phyloP scores from a whole-genome alignment of 1,140 invertebrate genomes.

The Colletes latitarsis region DNA sequence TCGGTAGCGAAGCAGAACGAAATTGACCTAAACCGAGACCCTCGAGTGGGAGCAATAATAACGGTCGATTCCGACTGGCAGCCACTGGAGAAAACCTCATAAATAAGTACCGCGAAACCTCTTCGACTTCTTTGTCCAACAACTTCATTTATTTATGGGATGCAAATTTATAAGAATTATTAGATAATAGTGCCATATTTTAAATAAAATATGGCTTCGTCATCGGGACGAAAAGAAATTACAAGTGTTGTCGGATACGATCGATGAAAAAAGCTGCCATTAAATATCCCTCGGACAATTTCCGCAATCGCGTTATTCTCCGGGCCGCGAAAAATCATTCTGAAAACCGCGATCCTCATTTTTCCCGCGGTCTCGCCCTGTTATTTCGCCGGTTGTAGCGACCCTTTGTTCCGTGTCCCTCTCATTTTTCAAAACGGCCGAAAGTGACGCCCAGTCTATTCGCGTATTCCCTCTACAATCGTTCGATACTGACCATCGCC shows the following conservation, averaged over 20 bases:
- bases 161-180: too few relatives aligned
- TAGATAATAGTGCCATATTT: too few relatives aligned
- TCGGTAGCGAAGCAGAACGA: background rate
- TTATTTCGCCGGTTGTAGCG: background rate
- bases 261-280: background rate
- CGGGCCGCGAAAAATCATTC: background rate
- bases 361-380: background rate
- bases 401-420: background rate
- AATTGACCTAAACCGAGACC: background rate
- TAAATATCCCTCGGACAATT: background rate
- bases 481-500: conserved; percentile 29
- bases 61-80: too few relatives aligned
- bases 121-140: too few relatives aligned
- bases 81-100: too few relatives aligned
- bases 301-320: background rate
- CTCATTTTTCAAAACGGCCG: background rate
- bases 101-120: too few relatives aligned
- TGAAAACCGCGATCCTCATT: background rate
- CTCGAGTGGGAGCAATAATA: too few relatives aligned
- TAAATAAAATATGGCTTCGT: background rate
- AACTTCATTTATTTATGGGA: too few relatives aligned
- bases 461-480: background rate
- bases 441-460: background rate
- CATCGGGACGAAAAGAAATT: conserved; percentile 15
- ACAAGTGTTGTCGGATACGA: background rate